These are phyloP conservation scores for Misgurnus anguillicaudatus DNA, from an alignment of 2,113 vertebrate species.

Conservation along the genomic window DNA sequence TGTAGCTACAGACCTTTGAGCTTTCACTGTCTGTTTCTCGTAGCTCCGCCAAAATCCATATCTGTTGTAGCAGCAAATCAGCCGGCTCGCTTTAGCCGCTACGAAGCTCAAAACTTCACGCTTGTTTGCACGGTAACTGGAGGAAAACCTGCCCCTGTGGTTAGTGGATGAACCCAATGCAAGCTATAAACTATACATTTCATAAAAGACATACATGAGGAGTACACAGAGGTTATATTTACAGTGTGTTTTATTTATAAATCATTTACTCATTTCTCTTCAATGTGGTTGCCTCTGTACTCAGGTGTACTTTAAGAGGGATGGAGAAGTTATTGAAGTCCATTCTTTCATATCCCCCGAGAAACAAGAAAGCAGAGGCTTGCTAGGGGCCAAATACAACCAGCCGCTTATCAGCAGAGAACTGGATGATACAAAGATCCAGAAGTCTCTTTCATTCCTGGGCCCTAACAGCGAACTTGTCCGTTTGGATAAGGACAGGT, in stretches of 20 bases:
- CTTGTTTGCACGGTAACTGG: slow-evolving; percentile 89
- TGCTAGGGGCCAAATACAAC: slow-evolving; percentile 64
- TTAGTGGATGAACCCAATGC: slow-evolving; percentile 60
- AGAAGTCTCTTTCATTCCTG: slow-evolving; percentile 75
- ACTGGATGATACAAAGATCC: slow-evolving; percentile 87
- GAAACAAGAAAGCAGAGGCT: slow-evolving; percentile 47
- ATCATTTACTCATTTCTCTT: not conserved
- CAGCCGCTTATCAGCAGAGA: slow-evolving; percentile 79
- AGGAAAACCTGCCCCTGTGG: slow-evolving; percentile 88
- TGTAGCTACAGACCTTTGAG: slow-evolving; percentile 22
- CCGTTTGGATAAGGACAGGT: slow-evolving; percentile 52
- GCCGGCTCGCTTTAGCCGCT: slow-evolving; percentile 86
- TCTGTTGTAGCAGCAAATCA: slow-evolving; percentile 84
- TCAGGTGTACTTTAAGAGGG: slow-evolving; percentile 93
- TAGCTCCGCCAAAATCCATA: slow-evolving; percentile 90
- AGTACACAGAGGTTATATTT: not conserved
- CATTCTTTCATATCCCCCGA: slow-evolving; percentile 68
- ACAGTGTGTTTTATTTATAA: not conserved
- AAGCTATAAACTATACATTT: not conserved
- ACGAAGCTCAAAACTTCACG: slow-evolving; percentile 93
- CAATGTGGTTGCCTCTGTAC: not conserved
- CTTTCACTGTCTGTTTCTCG: slow-evolving; percentile 29
- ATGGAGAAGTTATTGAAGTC: slow-evolving; percentile 85
- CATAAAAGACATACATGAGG: not conserved
- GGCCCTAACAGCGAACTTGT: slow-evolving; percentile 65